Base-by-base conservation (phyloP, 2,888 invertebrate genomes). In the Gonocerus acuteangulatus region DNA sequence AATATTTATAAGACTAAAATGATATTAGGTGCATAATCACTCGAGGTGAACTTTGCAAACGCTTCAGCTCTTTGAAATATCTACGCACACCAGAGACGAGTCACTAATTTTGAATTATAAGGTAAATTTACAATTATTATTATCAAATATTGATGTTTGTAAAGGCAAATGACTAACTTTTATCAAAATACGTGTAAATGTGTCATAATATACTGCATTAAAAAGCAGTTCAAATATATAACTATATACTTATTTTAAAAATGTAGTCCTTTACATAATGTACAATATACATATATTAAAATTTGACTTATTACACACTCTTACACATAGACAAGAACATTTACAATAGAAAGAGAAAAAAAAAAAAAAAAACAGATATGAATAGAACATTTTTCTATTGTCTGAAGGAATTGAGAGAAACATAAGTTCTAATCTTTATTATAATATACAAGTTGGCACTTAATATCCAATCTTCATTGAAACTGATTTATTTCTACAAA, bases 1-100 rank as follows among this genome's bases (percentile, higher is more conserved):
- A 62, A 62, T 48, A 19, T 45, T 52, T 18, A 56, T 56, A 58
- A 48, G 39, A 27, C 39, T 49, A 58, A 42, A 58, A 49, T 49
- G 32, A 57, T 32, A 32, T 32, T 49, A n/a, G 19, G 51, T 51
- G 32, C 18, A 51, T 51, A 16, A 51, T 19, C 42, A 42, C 36
- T 27, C 27, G 4, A 18, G 13, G 18, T 36, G 36, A 18, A 51
- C 34, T 36, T 51, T 27, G 27, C 27, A 27, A 27, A 27, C 4
- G 27, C 27, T 27, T 27, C 27, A 27, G 27, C 27, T 6, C 27
- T 27, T 27, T 27, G 27, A 27, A 27, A 27, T 27, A 27, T 27
- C 27, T 27, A 27, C 27, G 4, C 27, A 27, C 27, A 27, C 27
- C 27, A 6, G 4, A 27, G 27, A 27, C 4, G 9, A 27, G 27